Conservation (phyloP, 2,797 vertebrate genomes). For the Merluccius polli region DNA sequence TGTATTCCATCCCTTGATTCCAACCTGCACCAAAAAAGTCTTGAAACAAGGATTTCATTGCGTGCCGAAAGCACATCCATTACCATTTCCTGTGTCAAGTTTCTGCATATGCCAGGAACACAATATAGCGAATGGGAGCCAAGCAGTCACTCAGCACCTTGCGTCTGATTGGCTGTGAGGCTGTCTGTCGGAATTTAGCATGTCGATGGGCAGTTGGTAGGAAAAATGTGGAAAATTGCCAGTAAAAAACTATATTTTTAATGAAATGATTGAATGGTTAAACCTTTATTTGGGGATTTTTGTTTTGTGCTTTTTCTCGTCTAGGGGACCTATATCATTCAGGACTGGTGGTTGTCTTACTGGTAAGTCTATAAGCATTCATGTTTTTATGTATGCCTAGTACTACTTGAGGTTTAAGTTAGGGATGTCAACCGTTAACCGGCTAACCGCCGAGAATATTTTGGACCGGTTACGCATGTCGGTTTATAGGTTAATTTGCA, state of each 20-base stretch:
- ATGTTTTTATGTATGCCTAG: not conserved
- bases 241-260: not conserved
- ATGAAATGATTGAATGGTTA: not conserved
- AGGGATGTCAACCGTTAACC: too few relatives aligned
- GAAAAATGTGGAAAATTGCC: not conserved
- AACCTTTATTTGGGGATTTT: not conserved
- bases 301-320: constrained; percentile 20
- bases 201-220: too few relatives aligned
- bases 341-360: constrained; percentile 95
- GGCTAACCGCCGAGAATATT: too few relatives aligned
- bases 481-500: too few relatives aligned
- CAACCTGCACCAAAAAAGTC: not conserved
- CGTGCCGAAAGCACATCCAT: too few relatives aligned
- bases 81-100: too few relatives aligned
- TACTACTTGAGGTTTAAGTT: not conserved
- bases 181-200: too few relatives aligned
- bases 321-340: constrained; percentile 81
- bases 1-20: not conserved
- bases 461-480: too few relatives aligned
- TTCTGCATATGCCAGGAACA: not conserved
- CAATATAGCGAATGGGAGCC: not conserved
- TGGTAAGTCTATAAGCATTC: constrained; percentile 73
- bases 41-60: not conserved
- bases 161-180: too few relatives aligned
- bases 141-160: not conserved